phyloP scores from a whole-genome alignment of 2,113 vertebrate genomes.

The Miniopterus natalensis region DNA sequence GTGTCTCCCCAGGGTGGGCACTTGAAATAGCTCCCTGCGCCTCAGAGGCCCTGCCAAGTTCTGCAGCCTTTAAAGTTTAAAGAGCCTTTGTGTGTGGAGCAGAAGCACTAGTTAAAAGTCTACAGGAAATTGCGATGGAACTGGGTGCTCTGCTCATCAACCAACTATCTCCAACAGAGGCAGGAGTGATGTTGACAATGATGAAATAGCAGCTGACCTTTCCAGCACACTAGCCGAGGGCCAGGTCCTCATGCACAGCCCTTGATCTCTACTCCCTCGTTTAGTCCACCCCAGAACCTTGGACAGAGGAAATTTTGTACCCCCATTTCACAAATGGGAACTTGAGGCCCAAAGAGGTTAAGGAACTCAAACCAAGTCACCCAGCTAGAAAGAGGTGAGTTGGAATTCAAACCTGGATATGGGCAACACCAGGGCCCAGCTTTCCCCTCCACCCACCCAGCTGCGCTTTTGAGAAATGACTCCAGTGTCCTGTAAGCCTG shows the following conservation, averaged over 20 bases:
- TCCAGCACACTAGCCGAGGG: neutral
- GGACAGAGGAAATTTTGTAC: neutral
- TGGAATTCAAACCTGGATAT: neutral
- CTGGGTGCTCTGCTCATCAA: neutral
- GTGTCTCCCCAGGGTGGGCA: neutral
- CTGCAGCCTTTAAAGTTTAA: constrained; percentile 50
- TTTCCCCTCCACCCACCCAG: fast-evolving
- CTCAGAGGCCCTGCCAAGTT: constrained; percentile 5
- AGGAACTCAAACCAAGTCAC: neutral
- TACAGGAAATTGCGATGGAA: neutral
- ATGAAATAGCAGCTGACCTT: neutral
- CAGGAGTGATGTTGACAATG: neutral
- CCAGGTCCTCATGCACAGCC: neutral
- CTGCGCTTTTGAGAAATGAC: neutral
- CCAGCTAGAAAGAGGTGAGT: neutral
- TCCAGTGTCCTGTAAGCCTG: neutral
- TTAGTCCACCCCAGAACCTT: neutral
- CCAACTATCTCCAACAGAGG: neutral
- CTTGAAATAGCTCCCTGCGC: constrained; percentile 67
- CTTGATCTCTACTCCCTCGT: neutral
- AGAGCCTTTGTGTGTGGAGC: constrained; percentile 2
- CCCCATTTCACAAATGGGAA: neutral
- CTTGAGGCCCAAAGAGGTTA: neutral
- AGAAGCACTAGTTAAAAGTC: neutral
- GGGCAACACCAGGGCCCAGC: neutral